Conservation (phyloP, 2,113 vertebrate species). For the Labeo rohita region DNA sequence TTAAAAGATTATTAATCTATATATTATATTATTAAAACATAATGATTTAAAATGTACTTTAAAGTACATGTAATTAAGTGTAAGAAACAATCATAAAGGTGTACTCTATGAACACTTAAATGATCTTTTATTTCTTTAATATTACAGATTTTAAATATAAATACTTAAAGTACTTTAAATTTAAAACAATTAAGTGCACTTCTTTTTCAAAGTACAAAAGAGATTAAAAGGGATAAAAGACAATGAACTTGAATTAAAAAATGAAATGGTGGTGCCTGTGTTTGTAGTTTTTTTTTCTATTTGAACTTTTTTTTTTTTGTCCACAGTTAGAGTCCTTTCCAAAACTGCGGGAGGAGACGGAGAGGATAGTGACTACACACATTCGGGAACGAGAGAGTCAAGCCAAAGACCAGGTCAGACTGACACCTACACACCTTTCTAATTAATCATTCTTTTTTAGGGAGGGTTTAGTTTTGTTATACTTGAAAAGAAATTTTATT, state of each 20-base stretch:
- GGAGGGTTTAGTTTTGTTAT: background rate
- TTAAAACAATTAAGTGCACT: background rate
- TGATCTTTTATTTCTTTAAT: too few relatives aligned
- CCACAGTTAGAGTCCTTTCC: slow-evolving; percentile 87
- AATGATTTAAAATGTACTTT: too few relatives aligned
- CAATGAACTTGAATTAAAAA: background rate
- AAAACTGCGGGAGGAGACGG: slow-evolving; percentile 86
- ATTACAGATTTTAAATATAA: background rate
- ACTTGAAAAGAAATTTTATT: background rate
- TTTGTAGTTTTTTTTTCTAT: slow-evolving; percentile 61
- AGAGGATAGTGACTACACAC: slow-evolving; percentile 87
- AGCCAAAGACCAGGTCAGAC: slow-evolving; percentile 89
- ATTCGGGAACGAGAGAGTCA: slow-evolving; percentile 87
- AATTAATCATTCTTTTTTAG: background rate
- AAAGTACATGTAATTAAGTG: too few relatives aligned
- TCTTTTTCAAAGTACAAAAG: background rate
- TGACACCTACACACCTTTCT: background rate
- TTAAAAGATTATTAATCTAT: too few relatives aligned
- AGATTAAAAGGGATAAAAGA: background rate
- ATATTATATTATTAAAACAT: too few relatives aligned
- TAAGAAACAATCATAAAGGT: too few relatives aligned
- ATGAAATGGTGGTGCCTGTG: background rate
- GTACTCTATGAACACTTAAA: too few relatives aligned
- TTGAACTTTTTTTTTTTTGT: slow-evolving; percentile 56
- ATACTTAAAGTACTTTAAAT: background rate